These are phyloP conservation scores for Sanderia malayensis DNA, from an alignment of 30 jellyfish, hydroid and myxozoan genomes.

Conservation along the genomic window DNA sequence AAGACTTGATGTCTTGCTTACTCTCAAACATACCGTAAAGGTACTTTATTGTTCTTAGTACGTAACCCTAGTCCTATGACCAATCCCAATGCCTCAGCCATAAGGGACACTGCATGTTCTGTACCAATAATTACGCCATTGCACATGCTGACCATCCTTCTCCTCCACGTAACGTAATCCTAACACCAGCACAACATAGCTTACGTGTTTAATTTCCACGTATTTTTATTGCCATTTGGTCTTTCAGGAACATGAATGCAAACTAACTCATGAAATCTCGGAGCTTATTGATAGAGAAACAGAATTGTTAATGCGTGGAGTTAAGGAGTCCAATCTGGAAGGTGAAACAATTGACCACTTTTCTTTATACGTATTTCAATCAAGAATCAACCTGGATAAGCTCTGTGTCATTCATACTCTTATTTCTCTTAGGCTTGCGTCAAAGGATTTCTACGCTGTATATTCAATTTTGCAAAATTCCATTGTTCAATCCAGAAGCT, in stretches of 20 bases:
- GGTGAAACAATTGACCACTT: constrained; percentile 41
- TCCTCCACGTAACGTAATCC: no score
- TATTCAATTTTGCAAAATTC: constrained; percentile 86
- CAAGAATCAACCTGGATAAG: no score
- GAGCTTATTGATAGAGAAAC: constrained; percentile 91
- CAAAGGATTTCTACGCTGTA: constrained; percentile 81
- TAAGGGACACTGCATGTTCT: no score
- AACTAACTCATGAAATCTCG: constrained; percentile 75
- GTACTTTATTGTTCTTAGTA: no score
- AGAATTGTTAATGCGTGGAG: constrained; percentile 71
- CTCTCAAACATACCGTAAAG: constrained; percentile 80
- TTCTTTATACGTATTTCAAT: background rate
- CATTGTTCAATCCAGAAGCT: constrained; percentile 89
- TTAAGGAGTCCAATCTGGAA: constrained; percentile 69
- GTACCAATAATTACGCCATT: no score
- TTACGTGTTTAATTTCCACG: background rate
- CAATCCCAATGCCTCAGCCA: no score
- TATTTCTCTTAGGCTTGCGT: constrained; percentile 65
- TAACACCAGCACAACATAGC: no score
- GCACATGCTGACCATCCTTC: no score
- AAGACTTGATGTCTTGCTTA: constrained; percentile 81
- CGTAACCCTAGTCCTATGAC: no score
- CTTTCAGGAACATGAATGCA: constrained; percentile 83
- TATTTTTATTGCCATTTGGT: background rate
- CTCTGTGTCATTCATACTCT: background rate